Evolutionary conservation across 2,113 vertebrate genomes (phyloP).

Genomic region (Ophthalmolycus amberensis): DNA sequence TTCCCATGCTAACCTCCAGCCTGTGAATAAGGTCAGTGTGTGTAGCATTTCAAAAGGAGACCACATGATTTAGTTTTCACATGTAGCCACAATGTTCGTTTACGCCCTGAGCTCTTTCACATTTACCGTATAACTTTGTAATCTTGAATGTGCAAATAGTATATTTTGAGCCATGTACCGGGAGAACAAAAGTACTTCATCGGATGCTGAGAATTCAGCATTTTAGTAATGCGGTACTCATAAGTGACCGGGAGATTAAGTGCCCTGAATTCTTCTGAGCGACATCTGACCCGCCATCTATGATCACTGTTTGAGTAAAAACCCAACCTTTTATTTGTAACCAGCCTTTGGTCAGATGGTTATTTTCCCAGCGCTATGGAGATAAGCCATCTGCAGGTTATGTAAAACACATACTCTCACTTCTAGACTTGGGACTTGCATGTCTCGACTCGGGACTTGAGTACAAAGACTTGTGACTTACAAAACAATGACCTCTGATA

Average conservation of each 20-base stretch:
- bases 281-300: slow-evolving; percentile 3
- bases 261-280: background rate
- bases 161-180: background rate
- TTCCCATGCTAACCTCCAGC: background rate
- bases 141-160: background rate
- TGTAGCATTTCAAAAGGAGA: background rate
- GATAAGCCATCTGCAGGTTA: slow-evolving; percentile 34
- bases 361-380: slow-evolving; percentile 36
- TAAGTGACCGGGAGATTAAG: background rate
- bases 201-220: background rate
- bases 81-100: slow-evolving; percentile 29
- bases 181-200: background rate
- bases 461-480: too few species aligned
- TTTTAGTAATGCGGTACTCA: background rate
- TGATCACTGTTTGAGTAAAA: slow-evolving; percentile 11
- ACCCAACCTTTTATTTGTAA: slow-evolving; percentile 23
- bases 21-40: background rate
- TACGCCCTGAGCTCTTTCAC: background rate
- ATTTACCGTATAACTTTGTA: background rate
- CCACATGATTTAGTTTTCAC: slow-evolving; percentile 44
- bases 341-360: slow-evolving; percentile 3
- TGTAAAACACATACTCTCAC: slow-evolving; percentile 7
- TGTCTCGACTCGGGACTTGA: too few species aligned
- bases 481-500: too few species aligned
- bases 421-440: too few species aligned